Evolutionary conservation across 2,113 vertebrate genomes (phyloP).

Genomic region (Dipodomys merriami): DNA sequence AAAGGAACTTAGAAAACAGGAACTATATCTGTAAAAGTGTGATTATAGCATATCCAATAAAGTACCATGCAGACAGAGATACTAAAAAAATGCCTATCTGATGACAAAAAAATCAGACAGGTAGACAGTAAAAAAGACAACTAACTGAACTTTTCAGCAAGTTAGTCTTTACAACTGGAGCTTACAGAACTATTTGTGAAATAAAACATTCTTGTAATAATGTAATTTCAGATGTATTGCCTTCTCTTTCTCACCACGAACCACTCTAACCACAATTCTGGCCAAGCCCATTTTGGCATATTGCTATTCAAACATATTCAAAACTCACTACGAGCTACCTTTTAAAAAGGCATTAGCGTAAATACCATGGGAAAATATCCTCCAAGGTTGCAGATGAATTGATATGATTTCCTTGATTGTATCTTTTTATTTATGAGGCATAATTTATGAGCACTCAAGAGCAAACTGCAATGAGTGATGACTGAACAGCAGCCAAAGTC

Average conservation of each 20-base stretch:
- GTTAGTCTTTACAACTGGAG: constrained; percentile 7
- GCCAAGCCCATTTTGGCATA: constrained; percentile 36
- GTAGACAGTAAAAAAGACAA: neutral
- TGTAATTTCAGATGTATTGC: constrained; percentile 46
- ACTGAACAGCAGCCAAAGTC: constrained; percentile 88
- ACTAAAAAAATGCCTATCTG: neutral
- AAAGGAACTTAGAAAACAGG: constrained; percentile 19
- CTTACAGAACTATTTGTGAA: constrained; percentile 42
- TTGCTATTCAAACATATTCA: constrained; percentile 65
- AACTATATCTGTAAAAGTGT: neutral
- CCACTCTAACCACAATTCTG: constrained; percentile 10
- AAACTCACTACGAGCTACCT: constrained; percentile 87
- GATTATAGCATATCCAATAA: neutral
- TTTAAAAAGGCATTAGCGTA: constrained; percentile 91
- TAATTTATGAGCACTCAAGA: constrained; percentile 97
- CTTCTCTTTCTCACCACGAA: neutral
- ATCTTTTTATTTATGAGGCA: constrained; percentile 99
- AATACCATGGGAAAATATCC: constrained; percentile 88
- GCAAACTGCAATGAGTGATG: constrained; percentile 94
- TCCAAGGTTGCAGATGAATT: constrained; percentile 92
- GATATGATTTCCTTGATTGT: constrained; percentile 98
- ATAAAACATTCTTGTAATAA: neutral
- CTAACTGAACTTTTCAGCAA: neutral
- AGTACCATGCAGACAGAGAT: neutral
- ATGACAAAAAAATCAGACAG: constrained; percentile 42